Evolutionary conservation across 2,888 invertebrate genomes (phyloP).

Genomic region (Dryadula phaetusa): DNA sequence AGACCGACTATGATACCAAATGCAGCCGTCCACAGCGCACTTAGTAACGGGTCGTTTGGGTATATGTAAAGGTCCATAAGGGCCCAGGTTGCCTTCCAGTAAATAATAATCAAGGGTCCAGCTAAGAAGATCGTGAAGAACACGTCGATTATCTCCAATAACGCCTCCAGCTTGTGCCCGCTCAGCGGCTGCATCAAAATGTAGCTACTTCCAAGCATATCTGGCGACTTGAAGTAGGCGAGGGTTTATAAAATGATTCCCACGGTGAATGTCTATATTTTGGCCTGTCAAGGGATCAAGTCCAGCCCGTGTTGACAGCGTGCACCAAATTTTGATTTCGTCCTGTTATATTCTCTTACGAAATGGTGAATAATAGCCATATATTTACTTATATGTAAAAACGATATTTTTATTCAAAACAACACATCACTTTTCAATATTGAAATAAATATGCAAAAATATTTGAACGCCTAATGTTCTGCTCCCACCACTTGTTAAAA

Average conservation of each 20-base stretch:
- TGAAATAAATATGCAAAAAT: background rate
- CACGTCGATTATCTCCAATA: constrained; percentile 86
- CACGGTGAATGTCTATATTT: background rate
- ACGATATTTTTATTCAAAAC: background rate
- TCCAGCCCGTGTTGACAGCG: background rate
- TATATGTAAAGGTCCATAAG: constrained; percentile 88
- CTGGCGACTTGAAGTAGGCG: background rate
- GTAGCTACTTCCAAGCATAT: constrained; percentile 40
- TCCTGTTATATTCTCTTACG: constrained; percentile 32
- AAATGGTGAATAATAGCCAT: constrained; percentile 32
- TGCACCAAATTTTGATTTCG: constrained; percentile 32
- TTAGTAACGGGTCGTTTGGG: constrained; percentile 80
- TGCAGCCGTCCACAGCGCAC: constrained; percentile 84
- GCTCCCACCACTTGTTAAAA: background rate
- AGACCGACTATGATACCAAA: constrained; percentile 87
- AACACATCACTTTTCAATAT: background rate
- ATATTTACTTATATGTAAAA: constrained; percentile 9
- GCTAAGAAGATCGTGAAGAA: constrained; percentile 78
- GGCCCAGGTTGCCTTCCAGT: constrained; percentile 94
- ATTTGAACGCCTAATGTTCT: background rate
- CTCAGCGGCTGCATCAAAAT: constrained; percentile 27
- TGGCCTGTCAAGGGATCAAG: constrained; percentile 28
- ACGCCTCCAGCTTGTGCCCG: constrained; percentile 42
- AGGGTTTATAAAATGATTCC: constrained; percentile 15
- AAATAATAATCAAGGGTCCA: constrained; percentile 91